Evolutionary conservation across 2,113 vertebrate species (phyloP), one percentile per base, ranked within the genome.

Genomic region (Coreoperca whiteheadi): DNA sequence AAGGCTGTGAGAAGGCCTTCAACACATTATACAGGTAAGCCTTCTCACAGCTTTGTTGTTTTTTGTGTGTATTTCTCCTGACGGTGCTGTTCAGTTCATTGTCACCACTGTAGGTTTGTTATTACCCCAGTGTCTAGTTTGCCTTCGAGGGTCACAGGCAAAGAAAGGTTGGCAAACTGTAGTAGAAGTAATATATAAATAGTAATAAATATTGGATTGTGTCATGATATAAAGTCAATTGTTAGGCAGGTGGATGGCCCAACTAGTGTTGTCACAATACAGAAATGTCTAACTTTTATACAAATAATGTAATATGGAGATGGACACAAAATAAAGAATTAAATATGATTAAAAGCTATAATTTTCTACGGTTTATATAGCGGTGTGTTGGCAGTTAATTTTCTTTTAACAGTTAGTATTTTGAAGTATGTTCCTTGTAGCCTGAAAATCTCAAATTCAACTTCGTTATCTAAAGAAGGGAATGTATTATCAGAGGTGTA

Each of bases 1-100:
- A 99, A 89, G 98, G 98, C 92, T 99, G 98, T 72, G 98, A 99
- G 86, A 99, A 99, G 90, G 98, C 98, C 0, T 99, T 99, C 92
- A 99, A 99, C 91, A 99, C 98, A 0, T 94, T 99, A 21, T 99
- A 99, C 95, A 97, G 98, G 97, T 99, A 39, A 78, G 39, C 30
- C 34, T 25, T 48, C 34, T 7, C 48, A 39, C 20, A 9, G 56
- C 9, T 37, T 65, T 54, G 37, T 56, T 32, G 30, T 54, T 12
- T 51, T 56, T 30, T 21, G 0, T 66, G 54, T 67, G 48, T 28
- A 18, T 65, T 57, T 67, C 0, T 43, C 6, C 4, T 71, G 25
- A 65, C 37, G 8, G 25, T 65, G 41, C 32, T 59, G 7, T 61
- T 53, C 6, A 54, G 6, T 1, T 37, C 23, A 51, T 32, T 60